Percentiles rank a stretch among this genome's conserved stretches.
Conservation (phyloP, 2,888 invertebrate genomes). For the Heliconius ismenius region DNA sequence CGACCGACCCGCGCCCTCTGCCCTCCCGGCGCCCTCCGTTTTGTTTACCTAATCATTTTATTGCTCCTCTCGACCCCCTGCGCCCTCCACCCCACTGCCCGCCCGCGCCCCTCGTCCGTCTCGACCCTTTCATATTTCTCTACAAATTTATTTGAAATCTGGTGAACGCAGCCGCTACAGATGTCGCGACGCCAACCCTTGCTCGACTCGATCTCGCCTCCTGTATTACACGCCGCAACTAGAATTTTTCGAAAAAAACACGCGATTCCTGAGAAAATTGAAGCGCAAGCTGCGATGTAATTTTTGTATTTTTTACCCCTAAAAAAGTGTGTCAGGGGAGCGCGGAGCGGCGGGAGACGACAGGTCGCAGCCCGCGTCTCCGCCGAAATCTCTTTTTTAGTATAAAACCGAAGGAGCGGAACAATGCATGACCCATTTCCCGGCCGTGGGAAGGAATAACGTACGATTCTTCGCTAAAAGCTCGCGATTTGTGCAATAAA, state of each 20-base stretch:
- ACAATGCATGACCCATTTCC: constrained; percentile 81
- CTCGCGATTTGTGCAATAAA: constrained; percentile 70
- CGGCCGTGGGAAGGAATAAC: constrained; percentile 82
- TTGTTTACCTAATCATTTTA: constrained; percentile 80
- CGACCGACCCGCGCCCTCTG: constrained; percentile 50
- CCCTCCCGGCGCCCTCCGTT: constrained; percentile 52
- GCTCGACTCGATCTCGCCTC: constrained; percentile 54
- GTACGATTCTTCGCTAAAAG: constrained; percentile 66
- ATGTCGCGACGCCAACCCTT: constrained; percentile 49
- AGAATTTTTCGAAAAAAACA: constrained; percentile 65
- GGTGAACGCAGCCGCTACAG: constrained; percentile 55
- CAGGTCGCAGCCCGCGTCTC: constrained; percentile 66
- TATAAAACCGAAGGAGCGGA: constrained; percentile 73
- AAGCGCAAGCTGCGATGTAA: constrained; percentile 74
- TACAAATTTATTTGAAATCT: constrained; percentile 59
- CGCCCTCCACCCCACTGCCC: constrained; percentile 42
- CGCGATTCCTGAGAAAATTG: constrained; percentile 71
- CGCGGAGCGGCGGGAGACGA: constrained; percentile 57
- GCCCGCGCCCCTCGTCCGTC: constrained; percentile 41
- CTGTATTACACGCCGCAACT: constrained; percentile 68
- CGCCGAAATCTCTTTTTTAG: constrained; percentile 77
- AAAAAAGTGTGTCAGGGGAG: constrained; percentile 78
- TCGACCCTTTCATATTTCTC: constrained; percentile 46
- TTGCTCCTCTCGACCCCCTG: constrained; percentile 54
- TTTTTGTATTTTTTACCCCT: constrained; percentile 77